Percentiles rank a stretch among this genome's conserved stretches.
phyloP scores from a whole-genome alignment of 2,113 vertebrate species.

The Seriola dumerili region DNA sequence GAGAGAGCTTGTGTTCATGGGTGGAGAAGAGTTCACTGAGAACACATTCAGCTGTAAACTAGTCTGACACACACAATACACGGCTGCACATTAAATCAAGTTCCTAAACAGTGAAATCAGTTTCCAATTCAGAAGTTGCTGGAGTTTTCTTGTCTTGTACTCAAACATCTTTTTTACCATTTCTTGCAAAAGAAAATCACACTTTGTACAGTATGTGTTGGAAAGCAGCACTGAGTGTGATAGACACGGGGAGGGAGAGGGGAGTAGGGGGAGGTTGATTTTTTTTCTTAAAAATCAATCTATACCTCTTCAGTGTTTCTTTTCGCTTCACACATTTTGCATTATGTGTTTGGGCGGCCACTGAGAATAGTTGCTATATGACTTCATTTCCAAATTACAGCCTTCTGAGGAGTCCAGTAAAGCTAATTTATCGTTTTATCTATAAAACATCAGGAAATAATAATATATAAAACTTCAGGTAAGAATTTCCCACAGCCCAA shows the following conservation, averaged over 20 bases:
- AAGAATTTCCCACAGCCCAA: too few species aligned
- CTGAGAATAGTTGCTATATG: not conserved
- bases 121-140: not conserved
- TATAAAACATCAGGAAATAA: too few species aligned
- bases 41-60: slow-evolving; percentile 39
- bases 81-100: slow-evolving; percentile 2
- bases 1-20: slow-evolving; percentile 28
- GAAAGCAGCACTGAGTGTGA: slow-evolving; percentile 23
- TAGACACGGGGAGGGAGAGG: not conserved
- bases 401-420: not conserved
- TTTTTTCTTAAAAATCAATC: not conserved
- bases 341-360: not conserved
- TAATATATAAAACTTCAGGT: too few species aligned
- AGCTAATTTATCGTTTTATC: not conserved
- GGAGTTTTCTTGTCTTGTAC: not conserved
- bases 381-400: not conserved
- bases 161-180: not conserved
- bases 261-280: not conserved
- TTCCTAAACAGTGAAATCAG: not conserved
- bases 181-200: slow-evolving; percentile 6
- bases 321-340: too few species aligned
- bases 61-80: slow-evolving; percentile 10
- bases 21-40: slow-evolving; percentile 45
- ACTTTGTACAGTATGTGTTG: slow-evolving; percentile 5
- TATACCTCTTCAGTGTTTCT: too few species aligned